A percentile compares a stretch with the other conserved stretches of the same genome.
Conservation (phyloP, 1,140 invertebrate species). For the Drosophila guanche region DNA sequence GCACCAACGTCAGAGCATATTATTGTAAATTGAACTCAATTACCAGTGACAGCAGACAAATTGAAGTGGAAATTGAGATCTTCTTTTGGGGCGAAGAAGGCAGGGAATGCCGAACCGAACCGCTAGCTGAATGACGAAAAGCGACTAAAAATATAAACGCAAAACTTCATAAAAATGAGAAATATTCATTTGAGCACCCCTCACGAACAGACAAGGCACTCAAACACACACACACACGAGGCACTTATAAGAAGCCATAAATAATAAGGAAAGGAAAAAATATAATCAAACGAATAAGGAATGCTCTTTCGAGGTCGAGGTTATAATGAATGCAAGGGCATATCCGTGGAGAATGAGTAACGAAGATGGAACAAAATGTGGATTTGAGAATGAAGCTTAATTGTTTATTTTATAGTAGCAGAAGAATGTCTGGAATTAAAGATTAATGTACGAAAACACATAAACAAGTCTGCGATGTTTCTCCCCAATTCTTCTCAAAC, state of each 20-base stretch:
- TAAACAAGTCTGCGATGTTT: no score
- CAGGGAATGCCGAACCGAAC: constrained; percentile 23
- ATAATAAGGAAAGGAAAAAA: not conserved
- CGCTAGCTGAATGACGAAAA: constrained; percentile 11
- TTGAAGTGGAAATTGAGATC: constrained; percentile 83
- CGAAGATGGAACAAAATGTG: no score
- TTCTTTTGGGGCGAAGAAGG: constrained; percentile 61
- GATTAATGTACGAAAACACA: no score
- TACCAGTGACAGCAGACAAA: constrained; percentile 83
- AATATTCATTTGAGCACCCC: constrained; percentile 39
- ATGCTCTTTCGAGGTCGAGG: not conserved
- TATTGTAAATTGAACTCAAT: constrained; percentile 83
- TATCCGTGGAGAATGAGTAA: no score
- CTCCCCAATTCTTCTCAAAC: not conserved
- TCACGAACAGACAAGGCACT: not conserved
- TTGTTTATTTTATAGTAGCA: no score
- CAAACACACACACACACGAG: not conserved
- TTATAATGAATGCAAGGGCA: no score
- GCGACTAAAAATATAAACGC: constrained; percentile 36
- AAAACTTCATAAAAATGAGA: constrained; percentile 74
- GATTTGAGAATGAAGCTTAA: no score
- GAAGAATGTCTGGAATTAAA: no score
- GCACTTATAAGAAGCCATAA: constrained; percentile 22
- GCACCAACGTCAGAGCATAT: constrained; percentile 78
- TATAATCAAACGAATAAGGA: not conserved